Conservation (phyloP, 2,888 invertebrate genomes). For the Argynnis bischoffii region DNA sequence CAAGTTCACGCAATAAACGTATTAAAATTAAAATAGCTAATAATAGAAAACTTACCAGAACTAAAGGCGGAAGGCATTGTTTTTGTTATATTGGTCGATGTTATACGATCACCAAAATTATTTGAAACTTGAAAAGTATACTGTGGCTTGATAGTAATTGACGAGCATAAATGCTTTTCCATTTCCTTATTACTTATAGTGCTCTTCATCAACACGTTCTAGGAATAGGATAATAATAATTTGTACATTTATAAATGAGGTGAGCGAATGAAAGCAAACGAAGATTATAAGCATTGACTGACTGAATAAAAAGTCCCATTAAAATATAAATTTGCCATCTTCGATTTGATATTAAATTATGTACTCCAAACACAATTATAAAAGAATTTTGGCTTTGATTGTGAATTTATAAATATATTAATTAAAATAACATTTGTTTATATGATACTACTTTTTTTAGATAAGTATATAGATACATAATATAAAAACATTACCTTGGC, state of each 20-base stretch:
- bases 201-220: constrained; percentile 56
- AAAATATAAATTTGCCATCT: no score
- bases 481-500: constrained; percentile 55
- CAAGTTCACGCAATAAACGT: no score
- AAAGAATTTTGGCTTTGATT: not conserved
- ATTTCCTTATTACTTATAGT: constrained; percentile 50
- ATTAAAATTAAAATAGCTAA: not conserved
- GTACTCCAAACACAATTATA: no score
- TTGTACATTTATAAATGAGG: not conserved
- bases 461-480: not conserved
- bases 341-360: no score
- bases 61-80: constrained; percentile 46
- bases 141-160: constrained; percentile 57
- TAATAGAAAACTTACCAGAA: constrained; percentile 44
- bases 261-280: no score
- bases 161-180: constrained; percentile 50
- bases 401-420: not conserved
- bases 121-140: constrained; percentile 37
- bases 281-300: no score
- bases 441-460: no score
- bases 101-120: constrained; percentile 41
- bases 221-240: constrained; percentile 10
- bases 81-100: constrained; percentile 39
- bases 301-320: no score
- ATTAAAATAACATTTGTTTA: not conserved